Conservation (phyloP, 2,888 invertebrate genomes). For the Deladenus siricidicola region DNA sequence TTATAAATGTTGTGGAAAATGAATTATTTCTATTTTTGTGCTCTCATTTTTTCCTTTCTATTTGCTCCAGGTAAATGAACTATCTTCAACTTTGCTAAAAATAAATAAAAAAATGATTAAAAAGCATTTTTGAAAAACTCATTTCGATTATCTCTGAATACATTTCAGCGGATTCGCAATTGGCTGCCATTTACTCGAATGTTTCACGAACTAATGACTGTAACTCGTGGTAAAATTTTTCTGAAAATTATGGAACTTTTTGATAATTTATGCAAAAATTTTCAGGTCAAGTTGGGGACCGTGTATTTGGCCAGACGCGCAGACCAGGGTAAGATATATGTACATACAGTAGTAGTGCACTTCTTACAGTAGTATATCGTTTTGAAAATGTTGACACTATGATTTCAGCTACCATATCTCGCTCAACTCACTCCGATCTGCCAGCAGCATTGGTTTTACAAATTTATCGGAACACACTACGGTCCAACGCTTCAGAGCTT, state of each 20-base stretch:
- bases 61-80: no score
- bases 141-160: no score
- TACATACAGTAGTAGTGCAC: no score
- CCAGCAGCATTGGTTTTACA: conserved; percentile 51
- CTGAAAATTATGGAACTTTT: not conserved
- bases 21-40: no score
- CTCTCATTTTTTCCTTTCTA: no score
- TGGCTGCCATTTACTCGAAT: conserved; percentile 51
- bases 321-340: conserved; percentile 22
- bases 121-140: no score
- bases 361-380: no score
- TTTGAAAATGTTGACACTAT: no score
- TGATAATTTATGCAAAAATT: not conserved
- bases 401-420: conserved; percentile 42
- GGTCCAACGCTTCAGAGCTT: conserved; percentile 43
- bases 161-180: conserved; percentile 29
- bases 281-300: conserved; percentile 28
- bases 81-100: no score
- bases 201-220: conserved; percentile 40
- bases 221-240: conserved; percentile 36
- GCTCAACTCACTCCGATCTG: conserved; percentile 46
- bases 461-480: conserved; percentile 42
- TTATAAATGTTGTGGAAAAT: no score
- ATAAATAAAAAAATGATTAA: no score
- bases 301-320: conserved; percentile 48